These are phyloP conservation scores for Ophraella communa DNA, from an alignment of 2,888 invertebrate genomes.

Conservation along the genomic window DNA sequence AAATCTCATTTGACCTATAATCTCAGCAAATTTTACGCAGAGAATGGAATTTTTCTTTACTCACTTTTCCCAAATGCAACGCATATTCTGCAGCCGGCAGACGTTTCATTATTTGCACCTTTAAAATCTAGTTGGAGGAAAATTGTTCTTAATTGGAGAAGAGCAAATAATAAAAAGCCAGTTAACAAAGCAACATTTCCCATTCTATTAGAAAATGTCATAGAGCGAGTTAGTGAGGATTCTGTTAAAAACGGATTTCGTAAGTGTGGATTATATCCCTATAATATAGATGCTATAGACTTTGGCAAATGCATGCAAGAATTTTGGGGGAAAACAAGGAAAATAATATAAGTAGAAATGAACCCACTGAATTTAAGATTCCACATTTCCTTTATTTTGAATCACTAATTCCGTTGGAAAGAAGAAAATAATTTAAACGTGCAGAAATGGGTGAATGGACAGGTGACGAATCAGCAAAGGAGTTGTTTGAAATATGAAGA, in stretches of 20 bases:
- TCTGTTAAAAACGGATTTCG: conserved; percentile 27
- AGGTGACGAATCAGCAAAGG: conserved; percentile 3
- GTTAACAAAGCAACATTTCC: conserved; percentile 26
- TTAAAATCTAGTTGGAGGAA: conserved; percentile 13
- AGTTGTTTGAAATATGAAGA: too few species aligned
- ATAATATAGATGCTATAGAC: conserved; percentile 31
- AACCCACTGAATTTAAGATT: conserved; percentile 32
- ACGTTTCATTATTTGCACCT: too few species aligned
- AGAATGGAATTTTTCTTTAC: too few species aligned
- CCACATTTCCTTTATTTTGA: conserved; percentile 37
- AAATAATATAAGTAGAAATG: conserved; percentile 19
- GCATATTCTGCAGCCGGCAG: too few species aligned
- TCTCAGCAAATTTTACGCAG: too few species aligned
- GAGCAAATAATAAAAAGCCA: conserved; percentile 21
- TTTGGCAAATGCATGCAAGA: conserved; percentile 32
- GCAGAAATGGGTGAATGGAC: conserved; percentile 1
- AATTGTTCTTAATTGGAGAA: conserved; percentile 32
- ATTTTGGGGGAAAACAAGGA: conserved; percentile 15
- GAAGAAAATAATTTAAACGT: too few species aligned
- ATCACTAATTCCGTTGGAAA: conserved; percentile 30
- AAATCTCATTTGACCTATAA: too few species aligned
- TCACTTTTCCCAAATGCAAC: too few species aligned
- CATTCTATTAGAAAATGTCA: conserved; percentile 16
- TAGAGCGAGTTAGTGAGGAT: conserved; percentile 11
- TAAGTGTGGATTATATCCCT: conserved; percentile 37